Conservation (phyloP, 2,888 invertebrate genomes). For the Alentia gelatinosa region DNA sequence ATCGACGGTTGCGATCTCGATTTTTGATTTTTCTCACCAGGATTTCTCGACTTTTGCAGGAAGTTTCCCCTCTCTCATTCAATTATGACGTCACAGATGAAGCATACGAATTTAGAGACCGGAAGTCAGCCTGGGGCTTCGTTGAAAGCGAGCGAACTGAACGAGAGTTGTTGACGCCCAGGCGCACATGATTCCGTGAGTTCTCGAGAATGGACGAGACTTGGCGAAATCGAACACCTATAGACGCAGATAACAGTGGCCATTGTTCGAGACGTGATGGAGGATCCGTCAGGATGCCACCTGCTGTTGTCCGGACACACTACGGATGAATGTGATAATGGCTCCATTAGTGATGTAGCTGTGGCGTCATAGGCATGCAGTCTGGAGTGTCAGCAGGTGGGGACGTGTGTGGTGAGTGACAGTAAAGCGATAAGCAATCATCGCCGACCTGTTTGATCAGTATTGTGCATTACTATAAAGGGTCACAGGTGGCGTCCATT, state of each 20-base stretch:
- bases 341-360: not conserved
- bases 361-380: not conserved
- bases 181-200: too few species aligned
- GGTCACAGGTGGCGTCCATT: too few species aligned
- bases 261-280: not conserved
- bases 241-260: not conserved
- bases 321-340: not conserved
- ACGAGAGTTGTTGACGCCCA: too few species aligned
- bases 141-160: too few species aligned
- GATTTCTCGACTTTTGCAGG: not conserved
- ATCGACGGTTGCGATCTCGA: too few species aligned
- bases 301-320: not conserved
- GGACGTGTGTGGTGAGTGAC: not conserved
- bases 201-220: too few species aligned
- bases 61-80: too few species aligned
- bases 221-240: not conserved
- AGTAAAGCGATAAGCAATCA: not conserved
- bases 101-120: too few species aligned
- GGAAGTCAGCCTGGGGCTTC: too few species aligned
- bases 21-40: slow-evolving; percentile 1
- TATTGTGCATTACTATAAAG: not conserved
- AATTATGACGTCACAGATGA: too few species aligned
- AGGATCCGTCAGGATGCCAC: not conserved
- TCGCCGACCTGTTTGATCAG: not conserved
- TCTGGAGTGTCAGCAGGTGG: too few species aligned